Evolutionary conservation across 2,888 invertebrate species (phyloP), one percentile per base, ranked within the genome.

Genomic region (Yponomeuta cagnagella): DNA sequence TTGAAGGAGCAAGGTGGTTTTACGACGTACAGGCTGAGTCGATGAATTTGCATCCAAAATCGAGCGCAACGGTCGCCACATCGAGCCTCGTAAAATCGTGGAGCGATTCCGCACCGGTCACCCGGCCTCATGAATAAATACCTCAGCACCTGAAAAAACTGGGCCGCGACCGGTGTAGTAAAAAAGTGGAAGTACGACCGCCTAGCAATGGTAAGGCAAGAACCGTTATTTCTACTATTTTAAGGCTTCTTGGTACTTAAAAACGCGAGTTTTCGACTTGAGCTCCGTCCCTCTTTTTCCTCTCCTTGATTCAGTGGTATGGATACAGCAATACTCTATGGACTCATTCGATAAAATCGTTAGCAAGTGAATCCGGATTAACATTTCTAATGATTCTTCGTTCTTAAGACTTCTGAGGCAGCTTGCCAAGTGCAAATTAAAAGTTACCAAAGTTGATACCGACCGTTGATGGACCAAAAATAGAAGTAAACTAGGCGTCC

Each of bases 21-120:
- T 86, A 88, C 79, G 82, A 84, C 83, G 80, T 77, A 80, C 83
- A 80, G 82, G 81, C 88, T 86, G 86, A 86, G 84, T 80, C 81
- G 75, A 78, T 77, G 82, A 80, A 87, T 87, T 88, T 89, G 84
- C 84, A 85, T 87, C 80, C 77, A 78, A 82, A 85, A 86, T 87
- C 85, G 84, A 85, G 87, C 81, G 79, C 81, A 83, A 83, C 82
- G 84, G 84, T 85, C 83, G 73, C 82, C 82, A 87, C 87, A 84
- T 85, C 84, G 83, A 84, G 80, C 81, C 68, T 48, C 37, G 68
- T 68, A 68, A 68, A 68, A 81, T 88, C 89, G 89, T 89, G 89
- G 89, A 89, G 81, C 83, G 82, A 82, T 85, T 83, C 82, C 77
- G 52, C 80, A 75, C 63, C 80, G 82, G 86, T 86, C 85, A 85